These are phyloP conservation scores for Drosophila pectinifera DNA, from an alignment of 1,140 invertebrate genomes.

Conservation along the genomic window DNA sequence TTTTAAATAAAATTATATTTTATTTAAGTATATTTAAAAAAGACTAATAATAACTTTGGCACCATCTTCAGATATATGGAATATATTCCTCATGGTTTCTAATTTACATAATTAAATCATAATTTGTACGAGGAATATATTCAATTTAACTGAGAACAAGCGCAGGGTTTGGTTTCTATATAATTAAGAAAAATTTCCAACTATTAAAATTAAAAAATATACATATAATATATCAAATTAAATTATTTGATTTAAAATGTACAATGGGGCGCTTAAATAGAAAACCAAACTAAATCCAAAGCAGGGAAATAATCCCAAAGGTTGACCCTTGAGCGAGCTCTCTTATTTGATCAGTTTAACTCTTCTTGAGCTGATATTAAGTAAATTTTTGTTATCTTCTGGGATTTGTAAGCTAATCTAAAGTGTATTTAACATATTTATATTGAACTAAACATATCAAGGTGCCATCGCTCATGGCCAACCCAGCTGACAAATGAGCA, in stretches of 20 bases:
- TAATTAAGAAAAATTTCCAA: constrained; percentile 62
- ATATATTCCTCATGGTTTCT: constrained; percentile 23
- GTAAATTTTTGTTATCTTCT: constrained; percentile 3
- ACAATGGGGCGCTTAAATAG: constrained; percentile 36
- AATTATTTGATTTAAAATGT: constrained; percentile 33
- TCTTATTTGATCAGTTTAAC: constrained; percentile 16
- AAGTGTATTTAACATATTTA: constrained; percentile 7
- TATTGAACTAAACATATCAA: constrained; percentile 22
- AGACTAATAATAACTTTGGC: constrained; percentile 49
- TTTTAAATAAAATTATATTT: constrained; percentile 77
- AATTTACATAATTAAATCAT: constrained; percentile 48
- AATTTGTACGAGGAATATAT: constrained; percentile 16
- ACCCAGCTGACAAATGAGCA: constrained; percentile 2
- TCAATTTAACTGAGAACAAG: constrained; percentile 19
- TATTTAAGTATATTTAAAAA: constrained; percentile 68
- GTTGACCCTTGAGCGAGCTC: constrained; percentile 19
- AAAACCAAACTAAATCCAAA: constrained; percentile 24
- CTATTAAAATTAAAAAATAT: constrained; percentile 75
- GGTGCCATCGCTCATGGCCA: constrained; percentile 16
- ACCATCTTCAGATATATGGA: constrained; percentile 26
- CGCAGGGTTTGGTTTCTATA: constrained; percentile 8
- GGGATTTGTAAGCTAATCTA: constrained; percentile 8
- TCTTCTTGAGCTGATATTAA: constrained; percentile 17
- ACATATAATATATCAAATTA: constrained; percentile 49
- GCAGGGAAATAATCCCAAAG: background rate